These are phyloP conservation scores for Caenorhabditis macrosperma DNA, from an alignment of 2,888 invertebrate genomes.

Conservation along the genomic window DNA sequence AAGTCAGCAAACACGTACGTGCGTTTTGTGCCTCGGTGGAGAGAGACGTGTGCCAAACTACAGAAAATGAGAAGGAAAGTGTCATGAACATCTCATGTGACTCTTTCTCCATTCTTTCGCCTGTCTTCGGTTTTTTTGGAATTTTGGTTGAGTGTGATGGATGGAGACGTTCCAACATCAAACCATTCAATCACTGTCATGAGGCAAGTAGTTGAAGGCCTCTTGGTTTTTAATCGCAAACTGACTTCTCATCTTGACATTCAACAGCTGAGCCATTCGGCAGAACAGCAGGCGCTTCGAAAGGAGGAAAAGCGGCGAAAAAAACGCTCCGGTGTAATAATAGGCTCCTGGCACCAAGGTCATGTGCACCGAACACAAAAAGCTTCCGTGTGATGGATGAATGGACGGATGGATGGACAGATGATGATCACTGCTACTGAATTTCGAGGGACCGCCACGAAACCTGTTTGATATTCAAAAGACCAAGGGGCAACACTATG, in stretches of 20 bases:
- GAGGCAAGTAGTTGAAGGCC: constrained; percentile 10
- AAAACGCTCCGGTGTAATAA: constrained; percentile 33
- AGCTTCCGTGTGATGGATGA: constrained; percentile 48
- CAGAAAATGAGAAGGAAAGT: too few species aligned
- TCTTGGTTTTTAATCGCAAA: constrained; percentile 36
- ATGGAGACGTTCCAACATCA: constrained; percentile 48
- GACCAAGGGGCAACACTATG: constrained; percentile 20
- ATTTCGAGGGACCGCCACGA: background rate
- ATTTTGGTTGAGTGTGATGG: constrained; percentile 24
- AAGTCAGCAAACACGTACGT: background rate
- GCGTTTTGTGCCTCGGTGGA: background rate
- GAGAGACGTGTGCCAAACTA: constrained; percentile 17
- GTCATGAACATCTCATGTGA: constrained; percentile 38
- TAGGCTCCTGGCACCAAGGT: constrained; percentile 56
- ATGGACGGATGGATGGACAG: constrained; percentile 4
- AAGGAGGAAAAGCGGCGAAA: background rate
- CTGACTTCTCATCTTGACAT: constrained; percentile 1
- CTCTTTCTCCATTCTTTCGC: constrained; percentile 17
- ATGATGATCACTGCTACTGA: constrained; percentile 21
- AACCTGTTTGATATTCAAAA: constrained; percentile 6
- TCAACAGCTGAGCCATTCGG: constrained; percentile 36
- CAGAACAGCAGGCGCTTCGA: constrained; percentile 4
- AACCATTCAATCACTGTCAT: constrained; percentile 50
- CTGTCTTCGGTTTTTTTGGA: constrained; percentile 11
- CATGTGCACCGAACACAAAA: constrained; percentile 46